Evolutionary conservation across 2,888 invertebrate species (phyloP), one percentile per base, ranked within the genome.

Genomic region (Salticus scenicus): DNA sequence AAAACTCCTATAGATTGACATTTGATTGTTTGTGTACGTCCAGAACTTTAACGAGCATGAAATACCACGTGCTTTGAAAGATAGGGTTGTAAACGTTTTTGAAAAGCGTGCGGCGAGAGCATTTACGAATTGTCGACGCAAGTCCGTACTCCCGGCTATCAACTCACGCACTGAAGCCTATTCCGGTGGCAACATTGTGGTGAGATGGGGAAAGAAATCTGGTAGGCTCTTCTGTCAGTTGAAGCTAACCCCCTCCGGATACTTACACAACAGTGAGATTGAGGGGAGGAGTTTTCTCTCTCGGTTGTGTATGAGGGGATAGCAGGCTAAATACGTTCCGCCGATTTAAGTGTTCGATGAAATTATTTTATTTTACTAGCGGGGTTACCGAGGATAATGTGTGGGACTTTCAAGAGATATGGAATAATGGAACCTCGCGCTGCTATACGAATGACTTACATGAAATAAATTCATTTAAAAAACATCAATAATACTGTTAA

Each of bases 121-220:
- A 69, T 27, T 20, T 28, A 51, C 42, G 72, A 80, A 47, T 72
- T 30, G 70, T 12, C 33, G 57, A 73, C 76, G 57, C 67, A 64
- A 77, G 66, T 73, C 77, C 20, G 37, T 7, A 20, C 17, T 42
- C 51, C 27, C 42, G 47, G 41, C 33, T 63, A 57, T 37, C 81
- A 31, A 37, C 42, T 51, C 77, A 20, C 57, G 47, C 67, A 67
- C 83, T 83, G 77, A 83, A 71, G 66, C 76, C 77, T 77, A 67
- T 51, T 77, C 51, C 66, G 57, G 83, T 77, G 83, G 83, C 83
- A 51, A 77, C 83, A 83, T 83, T 77, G 77, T 77, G 83, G 83
- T 83, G 66, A 51, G 57, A n/a, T 5, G 57, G 37, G 37, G 10
- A 37, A 4, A 37, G 10, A 37, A 37, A 37, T 47, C 76, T 83